Base-by-base conservation (phyloP, 2,113 vertebrate species). In the Peromyscus polionotus region DNA sequence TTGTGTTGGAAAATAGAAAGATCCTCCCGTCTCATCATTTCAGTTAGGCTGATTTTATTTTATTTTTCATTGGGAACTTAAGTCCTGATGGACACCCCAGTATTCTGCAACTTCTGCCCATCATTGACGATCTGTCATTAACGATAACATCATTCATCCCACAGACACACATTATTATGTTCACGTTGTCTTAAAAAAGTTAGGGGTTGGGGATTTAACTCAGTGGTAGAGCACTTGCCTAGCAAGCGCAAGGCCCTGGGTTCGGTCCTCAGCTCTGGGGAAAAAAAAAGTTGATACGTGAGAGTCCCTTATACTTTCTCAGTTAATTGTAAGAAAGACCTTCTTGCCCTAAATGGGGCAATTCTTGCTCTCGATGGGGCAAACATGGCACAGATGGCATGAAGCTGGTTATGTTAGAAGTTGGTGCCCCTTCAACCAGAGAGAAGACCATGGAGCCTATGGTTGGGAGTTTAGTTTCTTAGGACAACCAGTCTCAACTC, bases 11-110 rank as follows among this genome's bases (percentile, higher is more conserved):
- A 61, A 85, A 33, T 3, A 42, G 76, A 93, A 57, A 88, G 13
- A 28, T 67, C 51, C 91, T 81, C 24, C 6, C 20, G 33, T 68
- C 94, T 92, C 57, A 87, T 39, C 67, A 51, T 79, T 87, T 88
- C 39, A 36, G 28, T 93, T 42, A 59, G 14, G 19, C 54, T 93
- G 75, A 42, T 81, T 17, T 33, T 9, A 73, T 39, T 73, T 79
- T 45, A 57, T 33, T 75, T n/a, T 42, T 88, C 39, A 36, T 39
- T 88, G 79, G 80, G 59, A 77, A 48, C 26, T 5, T 85, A 87
- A 92, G 31, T 94, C 72, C 51, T 70, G 14, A 68, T 42, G 45
- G 28, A 61, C 33, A 51, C 5, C 14, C 77, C 14, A 42, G 22
- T 36, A 81, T 75, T 87, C 22, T 83, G 54, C 13, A 45, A 14